Conservation (phyloP, 2,888 invertebrate genomes). For the Bellardia bayeri region DNA sequence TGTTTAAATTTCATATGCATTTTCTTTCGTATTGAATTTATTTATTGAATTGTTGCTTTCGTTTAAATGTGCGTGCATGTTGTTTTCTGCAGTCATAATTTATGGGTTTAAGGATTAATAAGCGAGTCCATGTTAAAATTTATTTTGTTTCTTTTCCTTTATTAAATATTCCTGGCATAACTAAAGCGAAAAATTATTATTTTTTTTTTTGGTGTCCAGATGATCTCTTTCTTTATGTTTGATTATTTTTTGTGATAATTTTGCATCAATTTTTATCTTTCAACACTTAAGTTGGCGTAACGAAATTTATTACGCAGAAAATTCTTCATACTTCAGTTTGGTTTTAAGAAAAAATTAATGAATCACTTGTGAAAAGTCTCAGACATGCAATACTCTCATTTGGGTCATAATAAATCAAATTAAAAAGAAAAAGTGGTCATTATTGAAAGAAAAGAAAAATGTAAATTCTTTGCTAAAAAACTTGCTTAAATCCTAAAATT, state of each 20-base stretch:
- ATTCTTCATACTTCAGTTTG: not conserved
- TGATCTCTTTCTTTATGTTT: slow-evolving; percentile 5
- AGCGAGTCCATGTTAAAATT: not conserved
- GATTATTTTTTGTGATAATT: slow-evolving; percentile 57
- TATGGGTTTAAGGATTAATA: slow-evolving; percentile 28
- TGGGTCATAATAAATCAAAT: not conserved
- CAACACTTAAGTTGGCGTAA: slow-evolving; percentile 30
- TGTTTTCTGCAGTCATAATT: slow-evolving; percentile 45
- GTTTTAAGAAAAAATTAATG: not conserved
- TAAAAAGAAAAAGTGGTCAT: not conserved
- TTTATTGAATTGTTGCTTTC: slow-evolving; percentile 37
- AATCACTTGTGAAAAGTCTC: not conserved
- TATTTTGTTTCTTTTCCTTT: not conserved
- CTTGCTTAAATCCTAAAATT: too few species aligned
- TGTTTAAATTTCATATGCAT: slow-evolving; percentile 30
- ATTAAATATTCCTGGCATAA: slow-evolving; percentile 45
- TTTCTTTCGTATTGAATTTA: slow-evolving; percentile 44
- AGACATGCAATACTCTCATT: slow-evolving; percentile 32
- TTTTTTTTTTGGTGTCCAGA: slow-evolving; percentile 37
- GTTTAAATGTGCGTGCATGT: slow-evolving; percentile 35
- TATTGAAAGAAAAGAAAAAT: not conserved
- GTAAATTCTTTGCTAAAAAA: too few species aligned
- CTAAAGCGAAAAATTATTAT: slow-evolving; percentile 48
- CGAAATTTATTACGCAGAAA: not conserved
- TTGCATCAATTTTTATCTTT: slow-evolving; percentile 32